Evolutionary conservation across 2,797 vertebrate species (phyloP), one percentile per base, ranked within the genome.

Genomic region (Mormyrus proboscirostris): DNA sequence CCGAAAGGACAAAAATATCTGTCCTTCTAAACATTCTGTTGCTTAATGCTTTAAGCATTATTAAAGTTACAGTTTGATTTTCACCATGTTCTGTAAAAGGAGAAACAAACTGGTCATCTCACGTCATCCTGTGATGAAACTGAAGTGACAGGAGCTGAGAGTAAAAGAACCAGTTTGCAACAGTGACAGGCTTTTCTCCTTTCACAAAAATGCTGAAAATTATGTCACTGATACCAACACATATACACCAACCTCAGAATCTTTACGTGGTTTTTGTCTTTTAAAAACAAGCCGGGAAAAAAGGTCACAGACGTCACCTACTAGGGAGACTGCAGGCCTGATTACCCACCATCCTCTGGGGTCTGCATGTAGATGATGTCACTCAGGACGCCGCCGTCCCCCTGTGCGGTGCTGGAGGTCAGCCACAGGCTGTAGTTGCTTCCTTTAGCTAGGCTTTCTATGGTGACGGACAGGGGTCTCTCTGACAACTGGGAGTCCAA

Each of bases 401-500:
- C 98, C 93, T 96, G 93, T 89, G 95, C 89, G 62, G 97, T 98
- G 92, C 96, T 98, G 94, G 97, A 97, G 91, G 96, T 97, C 94
- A 99, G 93, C 98, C 98, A 99, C 25, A 99, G 88, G 91, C 92
- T 96, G 93, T 99, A 99, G 93, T 95, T 95, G 89, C 94, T 97
- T 92, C 97, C 98, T 91, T 97, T 97, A 87, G 94, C 95, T 93
- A 99, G 94, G 88, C 93, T 92, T 89, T 94, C 94, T 94, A 99
- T 93, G 91, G 96, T 93, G 90, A 95, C 95, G 89, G 95, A 96
- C 69, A 95, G 89, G 22, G 93, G 90, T 65, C 90, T 90, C 88
- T 91, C 94, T 88, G 94, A 73, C 83, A 88, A 91, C 88, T 90
- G 76, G 10, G 25, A 93, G 89, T 90, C 87, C 69, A 96, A 92